Evolutionary conservation across 2,113 vertebrate species (phyloP).

Genomic region (Athene cunicularia): DNA sequence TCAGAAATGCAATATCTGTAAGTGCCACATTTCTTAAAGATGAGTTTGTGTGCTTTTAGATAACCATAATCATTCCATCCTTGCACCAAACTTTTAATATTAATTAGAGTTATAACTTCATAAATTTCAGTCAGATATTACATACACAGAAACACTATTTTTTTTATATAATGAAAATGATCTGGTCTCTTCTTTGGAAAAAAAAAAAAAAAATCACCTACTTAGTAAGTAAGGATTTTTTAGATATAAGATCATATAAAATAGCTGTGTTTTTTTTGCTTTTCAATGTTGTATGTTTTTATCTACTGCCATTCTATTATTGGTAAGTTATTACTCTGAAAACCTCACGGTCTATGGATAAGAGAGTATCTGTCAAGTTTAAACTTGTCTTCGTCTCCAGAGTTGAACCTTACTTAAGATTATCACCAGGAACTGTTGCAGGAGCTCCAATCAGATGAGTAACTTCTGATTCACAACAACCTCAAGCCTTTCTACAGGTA

Average conservation of each 20-base stretch:
- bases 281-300: neutral
- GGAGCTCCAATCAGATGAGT: neutral
- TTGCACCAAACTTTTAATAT: neutral
- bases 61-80: neutral
- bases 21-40: neutral
- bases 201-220: neutral
- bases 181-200: neutral
- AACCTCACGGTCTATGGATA: neutral
- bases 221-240: neutral
- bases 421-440: neutral
- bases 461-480: neutral
- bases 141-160: neutral
- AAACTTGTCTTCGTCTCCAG: neutral
- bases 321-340: neutral
- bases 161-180: neutral
- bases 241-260: neutral
- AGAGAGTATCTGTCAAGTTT: neutral
- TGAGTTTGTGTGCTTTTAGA: neutral
- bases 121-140: neutral
- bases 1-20: neutral
- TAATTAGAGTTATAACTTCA: neutral
- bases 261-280: neutral
- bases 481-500: neutral
- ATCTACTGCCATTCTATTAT: neutral
- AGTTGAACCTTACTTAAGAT: neutral